These are phyloP conservation scores for Aegotheles bennettii DNA, from an alignment of 2,113 vertebrate genomes.

Conservation along the genomic window DNA sequence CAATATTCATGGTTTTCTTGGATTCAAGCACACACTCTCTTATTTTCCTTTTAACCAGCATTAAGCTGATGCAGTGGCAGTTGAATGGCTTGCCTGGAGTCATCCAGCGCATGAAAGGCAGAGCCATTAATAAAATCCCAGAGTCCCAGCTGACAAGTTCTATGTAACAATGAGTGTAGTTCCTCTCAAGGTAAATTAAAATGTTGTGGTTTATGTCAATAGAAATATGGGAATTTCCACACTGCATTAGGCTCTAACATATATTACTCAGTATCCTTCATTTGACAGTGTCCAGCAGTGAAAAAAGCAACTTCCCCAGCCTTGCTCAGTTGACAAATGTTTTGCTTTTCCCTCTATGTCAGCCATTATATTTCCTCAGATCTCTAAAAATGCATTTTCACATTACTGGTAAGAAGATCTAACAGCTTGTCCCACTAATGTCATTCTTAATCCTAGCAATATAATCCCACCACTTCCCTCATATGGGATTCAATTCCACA, in stretches of 20 bases:
- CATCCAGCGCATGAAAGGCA: not conserved
- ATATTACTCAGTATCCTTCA: not conserved
- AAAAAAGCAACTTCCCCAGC: not conserved
- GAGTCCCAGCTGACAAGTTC: not conserved
- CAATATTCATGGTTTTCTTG: not conserved
- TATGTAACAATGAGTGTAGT: not conserved
- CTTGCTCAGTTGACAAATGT: not conserved
- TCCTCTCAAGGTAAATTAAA: not conserved
- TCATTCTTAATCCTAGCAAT: not conserved
- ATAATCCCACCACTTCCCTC: not conserved
- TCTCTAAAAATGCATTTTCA: not conserved
- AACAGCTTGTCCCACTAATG: not conserved
- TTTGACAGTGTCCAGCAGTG: not conserved
- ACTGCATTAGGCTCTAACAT: not conserved
- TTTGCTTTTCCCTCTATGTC: not conserved
- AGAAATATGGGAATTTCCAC: not conserved
- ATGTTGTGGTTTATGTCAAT: not conserved
- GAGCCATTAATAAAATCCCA: conserved; percentile 19
- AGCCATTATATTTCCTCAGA: not conserved
- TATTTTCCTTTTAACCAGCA: conserved; percentile 4
- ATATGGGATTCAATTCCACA: not conserved
- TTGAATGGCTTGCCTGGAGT: conserved; percentile 36
- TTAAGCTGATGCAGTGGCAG: not conserved
- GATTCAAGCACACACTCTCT: not conserved
- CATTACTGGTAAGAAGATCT: not conserved